These are phyloP conservation scores for Lagorchestes hirsutus DNA, from an alignment of 2,797 vertebrate species.

Conservation along the genomic window DNA sequence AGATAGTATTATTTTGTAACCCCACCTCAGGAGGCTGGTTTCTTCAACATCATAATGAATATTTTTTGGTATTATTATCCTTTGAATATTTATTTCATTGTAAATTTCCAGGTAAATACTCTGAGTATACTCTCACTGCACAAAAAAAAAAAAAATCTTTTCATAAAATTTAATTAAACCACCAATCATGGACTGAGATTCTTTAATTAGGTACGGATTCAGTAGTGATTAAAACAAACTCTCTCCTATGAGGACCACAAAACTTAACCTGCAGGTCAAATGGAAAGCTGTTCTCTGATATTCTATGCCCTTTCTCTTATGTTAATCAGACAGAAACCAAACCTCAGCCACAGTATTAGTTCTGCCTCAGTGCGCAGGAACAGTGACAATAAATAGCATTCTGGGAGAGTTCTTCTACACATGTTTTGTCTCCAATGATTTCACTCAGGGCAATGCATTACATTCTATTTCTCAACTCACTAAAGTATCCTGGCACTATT, in stretches of 20 bases:
- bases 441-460: conserved; percentile 1
- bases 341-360: background rate
- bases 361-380: background rate
- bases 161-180: conserved; percentile 56
- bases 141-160: conserved; percentile 63
- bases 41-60: conserved; percentile 45
- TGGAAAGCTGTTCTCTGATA: conserved; percentile 21
- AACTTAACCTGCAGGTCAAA: conserved; percentile 26
- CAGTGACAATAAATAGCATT: background rate
- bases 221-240: conserved; percentile 35
- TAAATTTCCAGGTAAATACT: conserved; percentile 66
- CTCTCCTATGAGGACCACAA: background rate
- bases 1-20: too few species aligned
- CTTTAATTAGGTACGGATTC: background rate
- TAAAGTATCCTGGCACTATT: background rate
- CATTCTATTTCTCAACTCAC: background rate
- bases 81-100: conserved; percentile 31
- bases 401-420: conserved; percentile 4
- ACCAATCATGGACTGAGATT: background rate
- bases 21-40: background rate
- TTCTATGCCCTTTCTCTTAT: conserved; percentile 15
- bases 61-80: conserved; percentile 61
- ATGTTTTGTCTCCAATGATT: background rate
- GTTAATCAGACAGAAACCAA: background rate
- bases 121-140: conserved; percentile 34